Conservation (phyloP, 2,797 vertebrate species). For the Poecilia picta region DNA sequence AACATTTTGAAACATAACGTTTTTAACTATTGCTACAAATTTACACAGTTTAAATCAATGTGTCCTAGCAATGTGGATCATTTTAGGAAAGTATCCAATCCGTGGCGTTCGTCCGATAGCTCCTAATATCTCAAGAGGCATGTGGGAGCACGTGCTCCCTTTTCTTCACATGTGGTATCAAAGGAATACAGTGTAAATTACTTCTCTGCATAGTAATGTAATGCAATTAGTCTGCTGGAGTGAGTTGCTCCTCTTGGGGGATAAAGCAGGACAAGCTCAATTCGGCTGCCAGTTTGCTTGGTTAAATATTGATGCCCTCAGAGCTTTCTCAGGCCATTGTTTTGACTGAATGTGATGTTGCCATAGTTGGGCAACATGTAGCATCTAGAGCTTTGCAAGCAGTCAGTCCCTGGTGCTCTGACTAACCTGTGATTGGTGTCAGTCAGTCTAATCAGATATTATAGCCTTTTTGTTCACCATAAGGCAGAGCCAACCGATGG, state of each 20-base stretch:
- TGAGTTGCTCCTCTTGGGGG: constrained; percentile 34
- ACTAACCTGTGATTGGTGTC: constrained; percentile 55
- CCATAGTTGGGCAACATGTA: constrained; percentile 41
- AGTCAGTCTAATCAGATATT: constrained; percentile 63
- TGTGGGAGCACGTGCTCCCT: constrained; percentile 14
- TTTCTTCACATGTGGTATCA: constrained; percentile 24
- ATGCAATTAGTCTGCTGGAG: constrained; percentile 55
- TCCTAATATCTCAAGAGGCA: constrained; percentile 13
- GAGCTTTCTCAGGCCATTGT: constrained; percentile 53
- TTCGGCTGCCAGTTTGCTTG: constrained; percentile 47
- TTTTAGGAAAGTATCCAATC: neutral
- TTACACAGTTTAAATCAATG: constrained; percentile 19
- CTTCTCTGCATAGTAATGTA: constrained; percentile 47
- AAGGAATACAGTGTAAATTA: constrained; percentile 56
- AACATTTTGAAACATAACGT: neutral
- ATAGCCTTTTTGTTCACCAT: constrained; percentile 47
- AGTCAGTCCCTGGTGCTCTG: constrained; percentile 37
- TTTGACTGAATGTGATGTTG: constrained; percentile 49
- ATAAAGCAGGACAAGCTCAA: constrained; percentile 53
- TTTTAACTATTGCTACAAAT: neutral
- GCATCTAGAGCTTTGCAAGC: constrained; percentile 52
- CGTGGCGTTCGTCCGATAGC: constrained; percentile 3
- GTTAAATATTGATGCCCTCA: constrained; percentile 67
- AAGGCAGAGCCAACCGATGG: constrained; percentile 46
- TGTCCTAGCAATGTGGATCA: neutral